Base-by-base conservation (phyloP, 2,113 vertebrate species). In the Telmatochromis bifrenatus region DNA sequence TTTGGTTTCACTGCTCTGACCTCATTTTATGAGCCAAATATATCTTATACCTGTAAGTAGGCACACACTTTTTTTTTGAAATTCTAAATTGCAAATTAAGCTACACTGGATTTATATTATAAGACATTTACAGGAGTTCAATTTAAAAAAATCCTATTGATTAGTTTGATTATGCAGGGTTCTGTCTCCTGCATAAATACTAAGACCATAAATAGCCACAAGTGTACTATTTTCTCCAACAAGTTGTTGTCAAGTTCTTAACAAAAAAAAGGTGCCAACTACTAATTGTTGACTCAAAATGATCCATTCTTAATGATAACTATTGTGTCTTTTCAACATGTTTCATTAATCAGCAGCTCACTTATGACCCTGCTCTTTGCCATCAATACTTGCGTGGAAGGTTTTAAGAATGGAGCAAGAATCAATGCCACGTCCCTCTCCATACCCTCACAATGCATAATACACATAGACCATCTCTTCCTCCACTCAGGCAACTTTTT, bases 301-400 rank as follows among this genome's bases (percentile, higher is more conserved):
- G 11, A 47, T 26, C 39, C 21, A 73, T 73, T 28, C 21, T 28
- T 49, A 62, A 75, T 4, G 15, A 77, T 14, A 80, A 58, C 33
- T 33, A 77, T 51, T 51, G 47, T 77, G 91, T 91, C 37, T 53
- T 17, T 86, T 92, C 90, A 90, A 89, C 86, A 89, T 90, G 80
- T 92, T 84, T 86, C 75, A 62, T 81, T 77, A 82, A 89, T 87
- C 75, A 87, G 85, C 82, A 31, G 17, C 84, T 85, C 26, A 84
- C 79, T 79, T 45, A 80, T 84, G 85, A 93, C 91, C 87, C 92
- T 84, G 75, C 82, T 80, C 56, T 23, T 84, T 84, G 82, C 62
- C 87, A 88, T 94, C 89, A 89, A 93, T 93, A 94, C 82, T 49
- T 92, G 88, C 81, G 83, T 93, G 84, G 83, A 53, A 70, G 81